Evolutionary conservation across 2,797 vertebrate genomes (phyloP), one percentile per base, ranked within the genome.

Genomic region (Acrossocheilus wenchowensis): DNA sequence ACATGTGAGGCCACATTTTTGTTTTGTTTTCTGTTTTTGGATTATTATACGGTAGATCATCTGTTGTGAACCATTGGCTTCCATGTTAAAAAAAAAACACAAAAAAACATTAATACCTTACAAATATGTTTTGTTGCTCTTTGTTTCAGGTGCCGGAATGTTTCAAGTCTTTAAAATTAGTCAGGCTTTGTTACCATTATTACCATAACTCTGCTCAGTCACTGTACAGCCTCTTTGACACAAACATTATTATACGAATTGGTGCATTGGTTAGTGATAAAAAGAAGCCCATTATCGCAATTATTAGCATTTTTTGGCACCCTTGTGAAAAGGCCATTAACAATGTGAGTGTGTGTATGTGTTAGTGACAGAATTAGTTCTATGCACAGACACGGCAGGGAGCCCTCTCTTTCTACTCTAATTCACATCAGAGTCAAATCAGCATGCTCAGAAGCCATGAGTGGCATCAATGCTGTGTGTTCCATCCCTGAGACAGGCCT

Each of bases 361-460:
- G 60, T 88, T 57, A 90, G 87, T 90, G 91, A 91, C 87, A 92
- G 89, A 91, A 90, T 90, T 91, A 89, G 89, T 92, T 91, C 90
- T 90, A 92, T 90, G 88, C 89, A 90, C 87, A 88, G 91, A 86
- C 89, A 85, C 90, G 82, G 89, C 89, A 78, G 92, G 92, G 90
- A 87, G 88, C 81, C 88, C 88, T 87, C 85, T 86, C 89, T 90
- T 90, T 91, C 89, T 90, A 88, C 89, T 90, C 90, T 92, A 91
- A 92, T 92, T 92, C 91, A 92, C 89, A 90, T 91, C 90, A 92
- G 90, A 89, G 90, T 91, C 91, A 91, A 91, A 92, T 92, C 90
- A 91, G 88, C 89, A 89, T 87, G 90, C 88, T 90, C 89, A 90
- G 86, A 91, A 89, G 88, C 90, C 90, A 90, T 90, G 90, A 92